Evolutionary conservation across 2,113 vertebrate species (phyloP).

Genomic region (Salvelinus fontinalis): DNA sequence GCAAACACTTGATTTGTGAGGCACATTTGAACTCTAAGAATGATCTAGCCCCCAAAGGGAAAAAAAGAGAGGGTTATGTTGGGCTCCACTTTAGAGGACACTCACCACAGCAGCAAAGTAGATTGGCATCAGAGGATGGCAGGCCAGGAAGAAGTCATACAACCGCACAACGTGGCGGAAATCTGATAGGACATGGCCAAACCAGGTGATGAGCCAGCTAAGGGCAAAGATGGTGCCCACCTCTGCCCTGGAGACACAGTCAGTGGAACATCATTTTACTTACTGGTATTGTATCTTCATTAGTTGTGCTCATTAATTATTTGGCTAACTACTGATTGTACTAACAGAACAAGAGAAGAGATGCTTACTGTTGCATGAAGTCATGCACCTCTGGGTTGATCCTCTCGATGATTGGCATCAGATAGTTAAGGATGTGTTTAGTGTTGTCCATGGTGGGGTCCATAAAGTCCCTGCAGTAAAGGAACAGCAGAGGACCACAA

Average conservation of each 20-base stretch:
- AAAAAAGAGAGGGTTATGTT: too few species aligned
- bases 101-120: conserved; percentile 98
- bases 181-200: conserved; percentile 94
- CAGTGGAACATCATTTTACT: too few species aligned
- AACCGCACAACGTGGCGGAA: conserved; percentile 96
- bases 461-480: conserved; percentile 92
- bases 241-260: conserved; percentile 79
- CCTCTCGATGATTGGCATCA: conserved; percentile 97
- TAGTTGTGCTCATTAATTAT: neutral
- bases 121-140: conserved; percentile 97
- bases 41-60: too few species aligned
- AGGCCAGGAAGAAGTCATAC: conserved; percentile 98
- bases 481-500: neutral
- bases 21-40: neutral
- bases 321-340: neutral
- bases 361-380: conserved; percentile 94
- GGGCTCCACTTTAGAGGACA: conserved; percentile 16
- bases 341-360: neutral
- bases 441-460: conserved; percentile 99
- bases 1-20: neutral
- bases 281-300: too few species aligned
- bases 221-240: conserved; percentile 99
- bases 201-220: conserved; percentile 99
- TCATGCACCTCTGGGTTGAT: conserved; percentile 94
- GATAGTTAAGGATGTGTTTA: conserved; percentile 96